These are phyloP conservation scores for Cataglyphis albicans DNA, from an alignment of 2,888 invertebrate species.

Conservation along the genomic window DNA sequence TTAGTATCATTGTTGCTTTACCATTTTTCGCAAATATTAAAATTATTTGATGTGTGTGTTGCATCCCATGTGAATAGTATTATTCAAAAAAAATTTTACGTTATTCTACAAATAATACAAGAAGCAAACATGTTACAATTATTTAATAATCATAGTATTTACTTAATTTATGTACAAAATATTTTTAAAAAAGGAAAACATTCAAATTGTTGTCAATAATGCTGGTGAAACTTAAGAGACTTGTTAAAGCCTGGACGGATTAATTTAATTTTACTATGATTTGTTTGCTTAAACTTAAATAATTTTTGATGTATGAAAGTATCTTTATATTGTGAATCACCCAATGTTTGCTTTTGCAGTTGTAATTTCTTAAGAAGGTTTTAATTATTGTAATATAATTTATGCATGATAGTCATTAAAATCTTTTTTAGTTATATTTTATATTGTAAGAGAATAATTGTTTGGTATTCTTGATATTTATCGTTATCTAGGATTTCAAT, in stretches of 20 bases:
- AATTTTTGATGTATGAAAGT: slow-evolving; percentile 59
- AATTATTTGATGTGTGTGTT: background rate
- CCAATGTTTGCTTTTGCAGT: background rate
- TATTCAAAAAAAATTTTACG: background rate
- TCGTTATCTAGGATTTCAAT: background rate
- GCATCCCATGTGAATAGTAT: background rate
- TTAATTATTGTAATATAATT: slow-evolving; percentile 4
- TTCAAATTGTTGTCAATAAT: slow-evolving; percentile 4
- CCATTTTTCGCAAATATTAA: slow-evolving; percentile 15
- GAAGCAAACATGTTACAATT: slow-evolving; percentile 4
- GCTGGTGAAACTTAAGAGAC: slow-evolving; percentile 58
- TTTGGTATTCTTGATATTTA: slow-evolving; percentile 10
- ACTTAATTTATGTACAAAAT: slow-evolving; percentile 32
- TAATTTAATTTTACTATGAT: slow-evolving; percentile 66
- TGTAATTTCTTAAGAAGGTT: slow-evolving; percentile 3
- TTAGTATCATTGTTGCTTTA: background rate
- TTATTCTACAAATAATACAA: slow-evolving; percentile 36
- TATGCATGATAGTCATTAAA: slow-evolving; percentile 2
- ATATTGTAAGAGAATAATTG: slow-evolving; percentile 14
- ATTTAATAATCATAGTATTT: background rate
- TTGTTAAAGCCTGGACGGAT: slow-evolving; percentile 76
- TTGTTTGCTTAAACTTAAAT: slow-evolving; percentile 66
- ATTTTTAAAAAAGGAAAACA: background rate
- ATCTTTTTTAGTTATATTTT: background rate
- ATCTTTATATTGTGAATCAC: slow-evolving; percentile 38